Evolutionary conservation across 2,888 invertebrate genomes (phyloP).

Genomic region (Andricus quercusramuli): DNA sequence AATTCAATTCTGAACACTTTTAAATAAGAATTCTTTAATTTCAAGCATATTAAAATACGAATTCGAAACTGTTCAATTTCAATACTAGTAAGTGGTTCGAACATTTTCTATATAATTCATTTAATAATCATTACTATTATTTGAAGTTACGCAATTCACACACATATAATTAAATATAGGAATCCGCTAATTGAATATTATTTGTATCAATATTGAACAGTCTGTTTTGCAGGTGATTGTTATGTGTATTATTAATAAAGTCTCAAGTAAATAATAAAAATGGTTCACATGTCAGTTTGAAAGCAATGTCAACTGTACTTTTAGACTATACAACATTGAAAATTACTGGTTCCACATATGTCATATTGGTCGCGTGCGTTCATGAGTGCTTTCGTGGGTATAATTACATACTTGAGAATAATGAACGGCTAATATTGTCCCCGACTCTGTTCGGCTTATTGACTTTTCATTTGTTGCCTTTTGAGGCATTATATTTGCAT

Average conservation of each 20-base stretch:
- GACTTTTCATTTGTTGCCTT: conserved; percentile 69
- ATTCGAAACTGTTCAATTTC: no score
- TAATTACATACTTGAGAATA: conserved; percentile 74
- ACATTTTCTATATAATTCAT: no score
- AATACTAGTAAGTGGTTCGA: no score
- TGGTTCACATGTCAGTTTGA: background rate
- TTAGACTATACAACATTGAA: background rate
- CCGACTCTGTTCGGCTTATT: conserved; percentile 69
- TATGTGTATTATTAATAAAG: background rate
- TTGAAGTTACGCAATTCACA: no score
- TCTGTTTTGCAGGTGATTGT: background rate
- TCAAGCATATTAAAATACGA: no score
- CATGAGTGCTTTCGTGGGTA: conserved; percentile 70
- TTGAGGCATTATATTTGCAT: conserved; percentile 14
- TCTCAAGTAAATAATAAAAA: background rate
- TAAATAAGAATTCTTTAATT: no score
- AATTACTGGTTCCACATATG: conserved; percentile 64
- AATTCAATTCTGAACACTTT: no score
- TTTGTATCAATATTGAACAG: background rate
- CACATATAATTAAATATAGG: no score
- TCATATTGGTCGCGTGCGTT: conserved; percentile 75
- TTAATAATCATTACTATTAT: no score
- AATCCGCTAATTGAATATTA: no score
- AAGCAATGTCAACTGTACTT: conserved; percentile 3
- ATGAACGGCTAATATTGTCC: conserved; percentile 76